Evolutionary conservation across 2,797 vertebrate genomes (phyloP).

Genomic region (Rhincodon typus): DNA sequence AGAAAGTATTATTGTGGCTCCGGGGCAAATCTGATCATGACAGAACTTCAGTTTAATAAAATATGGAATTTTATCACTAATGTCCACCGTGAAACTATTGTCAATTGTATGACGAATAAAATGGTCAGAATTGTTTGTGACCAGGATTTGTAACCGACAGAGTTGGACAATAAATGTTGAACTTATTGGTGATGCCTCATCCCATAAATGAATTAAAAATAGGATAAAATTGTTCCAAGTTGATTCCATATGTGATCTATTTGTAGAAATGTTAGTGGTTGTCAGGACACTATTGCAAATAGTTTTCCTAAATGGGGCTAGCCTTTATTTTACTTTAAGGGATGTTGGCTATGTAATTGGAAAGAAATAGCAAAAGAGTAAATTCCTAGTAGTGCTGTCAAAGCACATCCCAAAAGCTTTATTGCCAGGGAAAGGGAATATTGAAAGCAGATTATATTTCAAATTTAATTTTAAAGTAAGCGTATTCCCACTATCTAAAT

Average conservation of each 20-base stretch:
- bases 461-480: background rate
- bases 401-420: background rate
- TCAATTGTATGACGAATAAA: too few species aligned
- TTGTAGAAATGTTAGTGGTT: background rate
- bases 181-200: background rate
- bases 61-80: too few species aligned
- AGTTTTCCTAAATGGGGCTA: background rate
- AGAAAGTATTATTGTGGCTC: too few species aligned
- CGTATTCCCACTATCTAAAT: background rate
- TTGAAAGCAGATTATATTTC: conserved; percentile 25
- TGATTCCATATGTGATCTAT: background rate
- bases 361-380: background rate
- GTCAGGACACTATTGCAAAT: background rate
- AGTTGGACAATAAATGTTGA: background rate
- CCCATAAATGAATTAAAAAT: background rate
- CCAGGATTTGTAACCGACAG: too few species aligned
- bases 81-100: too few species aligned
- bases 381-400: too few species aligned
- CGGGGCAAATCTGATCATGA: too few species aligned
- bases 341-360: background rate
- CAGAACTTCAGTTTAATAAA: too few species aligned
- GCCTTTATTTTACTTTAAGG: background rate
- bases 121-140: too few species aligned
- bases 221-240: background rate
- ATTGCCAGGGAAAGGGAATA: background rate